Evolutionary conservation across 2,888 invertebrate genomes (phyloP), one percentile per base, ranked within the genome.

Genomic region (Plebejus melissa): DNA sequence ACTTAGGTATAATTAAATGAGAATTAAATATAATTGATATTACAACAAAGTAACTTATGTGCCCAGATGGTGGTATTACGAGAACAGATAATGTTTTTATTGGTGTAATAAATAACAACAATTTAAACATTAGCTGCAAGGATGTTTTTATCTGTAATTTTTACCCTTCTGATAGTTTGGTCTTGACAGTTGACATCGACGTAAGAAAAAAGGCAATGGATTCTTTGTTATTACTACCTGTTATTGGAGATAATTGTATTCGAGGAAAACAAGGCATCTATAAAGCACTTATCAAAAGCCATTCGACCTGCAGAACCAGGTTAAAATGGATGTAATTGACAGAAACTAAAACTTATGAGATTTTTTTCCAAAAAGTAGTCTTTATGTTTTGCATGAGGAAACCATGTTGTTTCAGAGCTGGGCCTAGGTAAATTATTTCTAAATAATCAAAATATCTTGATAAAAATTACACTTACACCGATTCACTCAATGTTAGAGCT

Each of bases 1-100:
- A 13, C 28, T 11, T 28, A 46, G 71, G 28, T 71, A 50, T 71
- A 71, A 71, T 71, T 71, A 41, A 36, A 69, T 69, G 38, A 69
- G 69, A 5, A 38, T 69, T 38, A 69, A n/a, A 50, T 46, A 28
- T 71, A 71, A 71, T 71, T 71, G 6, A 13, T 28, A 41, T 1
- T 22, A 4, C 5, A 16, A n/a, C 36, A n/a, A 22, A 22, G 22
- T 69, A 69, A 69, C 54, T 54, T 60, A 28, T 22, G 11, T 28
- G 58, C 9, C 11, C 22, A 60, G 60, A 60, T 28, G 11, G 22
- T 4, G 1, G n/a, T 9, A 60, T 60, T 22, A 11, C 22, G 0
- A 28, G 28, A 60, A 58, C 58, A 28, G 9, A 11, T 60, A 28
- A 28, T 71, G 50, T 71, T 71, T 71, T 71, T 71, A 71, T 71